Conservation (phyloP, 37 sponge, comb jelly and placozoan species). For the Tethya wilhelma region DNA sequence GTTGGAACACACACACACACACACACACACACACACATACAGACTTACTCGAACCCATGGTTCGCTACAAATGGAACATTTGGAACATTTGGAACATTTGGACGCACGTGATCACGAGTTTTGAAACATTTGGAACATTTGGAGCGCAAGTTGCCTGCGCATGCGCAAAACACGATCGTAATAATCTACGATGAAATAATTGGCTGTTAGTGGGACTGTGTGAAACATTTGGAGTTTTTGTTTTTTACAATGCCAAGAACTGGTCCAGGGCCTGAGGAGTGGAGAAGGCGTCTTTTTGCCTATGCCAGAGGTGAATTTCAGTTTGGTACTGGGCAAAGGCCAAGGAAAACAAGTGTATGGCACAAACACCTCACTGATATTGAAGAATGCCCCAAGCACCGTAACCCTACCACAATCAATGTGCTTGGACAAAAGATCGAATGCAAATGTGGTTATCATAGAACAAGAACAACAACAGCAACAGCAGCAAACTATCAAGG, state of each 20-base stretch:
- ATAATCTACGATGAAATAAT: no score
- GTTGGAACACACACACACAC: no score
- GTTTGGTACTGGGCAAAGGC: neutral
- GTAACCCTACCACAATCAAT: neutral
- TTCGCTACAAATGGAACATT: neutral
- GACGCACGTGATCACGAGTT: no score
- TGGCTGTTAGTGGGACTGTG: no score
- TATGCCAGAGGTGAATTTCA: neutral
- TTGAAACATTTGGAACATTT: neutral
- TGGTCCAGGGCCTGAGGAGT: no score
- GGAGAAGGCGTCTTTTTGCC: neutral
- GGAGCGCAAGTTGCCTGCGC: neutral
- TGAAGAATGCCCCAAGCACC: neutral
- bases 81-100: no score
- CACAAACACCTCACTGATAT: neutral
- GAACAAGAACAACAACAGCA: neutral
- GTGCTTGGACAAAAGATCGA: neutral
- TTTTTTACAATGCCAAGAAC: neutral
- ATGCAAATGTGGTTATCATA: conserved; percentile 3
- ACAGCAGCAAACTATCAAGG: neutral
- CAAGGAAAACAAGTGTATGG: neutral
- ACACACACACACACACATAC: no score
- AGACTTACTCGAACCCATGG: neutral
- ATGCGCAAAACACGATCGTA: no score
- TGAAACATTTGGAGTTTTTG: neutral